Percentiles rank a stretch among this genome's conserved stretches.
phyloP scores from a whole-genome alignment of 2,888 invertebrate genomes.

The Keiferia lycopersicella region DNA sequence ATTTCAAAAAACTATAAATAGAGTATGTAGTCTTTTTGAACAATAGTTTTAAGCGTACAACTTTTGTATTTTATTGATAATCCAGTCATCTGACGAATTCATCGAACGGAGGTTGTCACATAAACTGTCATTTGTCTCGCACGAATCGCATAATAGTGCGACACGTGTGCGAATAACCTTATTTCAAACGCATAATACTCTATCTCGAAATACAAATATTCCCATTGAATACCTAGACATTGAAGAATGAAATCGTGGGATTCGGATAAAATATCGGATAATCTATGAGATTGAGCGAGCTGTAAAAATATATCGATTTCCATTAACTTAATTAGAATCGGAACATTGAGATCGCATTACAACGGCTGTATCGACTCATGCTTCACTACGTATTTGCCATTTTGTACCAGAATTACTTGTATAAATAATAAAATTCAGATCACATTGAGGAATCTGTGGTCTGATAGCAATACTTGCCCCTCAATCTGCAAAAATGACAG shows the following conservation, averaged over 20 bases:
- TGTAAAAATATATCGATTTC: constrained; percentile 26
- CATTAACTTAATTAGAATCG: constrained; percentile 26
- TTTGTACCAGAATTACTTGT: background rate
- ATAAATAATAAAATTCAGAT: background rate
- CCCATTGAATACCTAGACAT: constrained; percentile 14
- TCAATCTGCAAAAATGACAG: no score
- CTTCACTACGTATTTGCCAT: background rate
- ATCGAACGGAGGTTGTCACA: no score
- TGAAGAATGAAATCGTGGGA: constrained; percentile 19
- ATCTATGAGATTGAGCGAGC: constrained; percentile 17
- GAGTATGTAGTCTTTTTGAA: no score
- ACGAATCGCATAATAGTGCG: no score
- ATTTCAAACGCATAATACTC: constrained; percentile 6
- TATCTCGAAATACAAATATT: constrained; percentile 12
- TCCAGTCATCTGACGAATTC: no score
- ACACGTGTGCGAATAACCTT: no score
- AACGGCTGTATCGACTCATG: background rate
- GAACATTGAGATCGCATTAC: constrained; percentile 14
- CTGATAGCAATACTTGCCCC: no score
- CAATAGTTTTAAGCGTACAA: no score
- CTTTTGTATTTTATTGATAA: no score
- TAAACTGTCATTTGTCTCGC: no score
- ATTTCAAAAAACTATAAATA: no score
- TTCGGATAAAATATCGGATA: constrained; percentile 18
- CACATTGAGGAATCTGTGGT: no score